These are phyloP conservation scores for Anthonomus grandis DNA, from an alignment of 1,140 invertebrate species.

Conservation along the genomic window DNA sequence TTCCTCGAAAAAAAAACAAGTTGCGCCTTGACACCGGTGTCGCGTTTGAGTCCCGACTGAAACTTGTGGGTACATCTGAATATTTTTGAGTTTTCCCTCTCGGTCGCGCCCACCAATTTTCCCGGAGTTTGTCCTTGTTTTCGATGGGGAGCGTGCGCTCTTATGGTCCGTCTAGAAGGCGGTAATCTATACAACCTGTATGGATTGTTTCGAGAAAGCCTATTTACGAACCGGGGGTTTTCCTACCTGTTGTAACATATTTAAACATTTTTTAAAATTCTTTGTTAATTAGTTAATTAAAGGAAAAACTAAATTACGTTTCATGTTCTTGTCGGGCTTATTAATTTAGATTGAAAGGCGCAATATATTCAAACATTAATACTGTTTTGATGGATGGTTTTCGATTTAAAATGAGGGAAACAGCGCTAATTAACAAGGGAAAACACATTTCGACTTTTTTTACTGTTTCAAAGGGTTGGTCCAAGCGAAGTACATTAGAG, in stretches of 20 bases:
- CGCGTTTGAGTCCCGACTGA: constrained; percentile 16
- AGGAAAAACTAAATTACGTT: no score
- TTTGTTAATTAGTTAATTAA: no score
- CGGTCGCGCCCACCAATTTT: background rate
- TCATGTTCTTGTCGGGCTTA: no score
- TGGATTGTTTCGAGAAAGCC: constrained; percentile 19
- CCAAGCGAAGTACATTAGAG: no score
- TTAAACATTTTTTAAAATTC: no score
- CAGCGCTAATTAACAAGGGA: no score
- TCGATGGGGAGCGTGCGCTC: background rate
- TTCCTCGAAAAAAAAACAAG: background rate
- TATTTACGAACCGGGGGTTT: constrained; percentile 10
- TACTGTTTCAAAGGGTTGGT: no score
- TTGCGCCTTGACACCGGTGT: background rate
- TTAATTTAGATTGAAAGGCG: no score
- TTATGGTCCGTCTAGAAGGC: background rate
- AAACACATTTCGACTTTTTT: no score
- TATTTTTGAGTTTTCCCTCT: background rate
- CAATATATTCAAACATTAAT: no score
- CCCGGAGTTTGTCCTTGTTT: background rate
- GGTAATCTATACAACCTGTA: constrained; percentile 22
- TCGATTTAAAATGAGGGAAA: no score
- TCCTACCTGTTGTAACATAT: constrained; percentile 13
- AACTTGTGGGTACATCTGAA: constrained; percentile 9
- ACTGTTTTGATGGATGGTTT: no score